Evolutionary conservation across 92 coral and sea anemone genomes (phyloP).

Genomic region (Nematostella vectensis): DNA sequence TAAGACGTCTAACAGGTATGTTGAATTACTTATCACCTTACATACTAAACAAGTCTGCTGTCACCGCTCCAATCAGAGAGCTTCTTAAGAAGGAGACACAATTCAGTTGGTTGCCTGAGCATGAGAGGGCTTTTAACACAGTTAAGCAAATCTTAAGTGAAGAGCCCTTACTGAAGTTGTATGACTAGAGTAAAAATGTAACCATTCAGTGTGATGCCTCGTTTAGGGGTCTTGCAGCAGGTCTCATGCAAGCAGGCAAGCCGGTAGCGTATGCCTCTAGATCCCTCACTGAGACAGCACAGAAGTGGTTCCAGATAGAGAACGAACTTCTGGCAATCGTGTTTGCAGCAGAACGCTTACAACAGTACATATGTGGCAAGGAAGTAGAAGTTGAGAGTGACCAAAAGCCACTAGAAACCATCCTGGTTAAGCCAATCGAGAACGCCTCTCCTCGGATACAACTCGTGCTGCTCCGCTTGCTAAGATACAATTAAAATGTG

Average conservation of each 20-base stretch:
- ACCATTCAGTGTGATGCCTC: constrained; percentile 18
- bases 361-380: constrained; percentile 12
- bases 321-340: constrained; percentile 19
- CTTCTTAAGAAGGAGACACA: constrained; percentile 6
- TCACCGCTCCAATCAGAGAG: constrained; percentile 11
- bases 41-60: constrained; percentile 9
- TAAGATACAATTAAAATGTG: constrained; percentile 13
- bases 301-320: constrained; percentile 19
- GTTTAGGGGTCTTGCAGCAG: constrained; percentile 1
- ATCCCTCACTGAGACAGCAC: background rate
- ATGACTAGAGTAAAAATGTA: background rate
- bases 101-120: constrained; percentile 10
- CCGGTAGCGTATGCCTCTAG: constrained; percentile 10
- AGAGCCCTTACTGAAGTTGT: constrained; percentile 5
- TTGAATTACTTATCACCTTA: constrained; percentile 12
- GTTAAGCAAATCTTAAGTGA: background rate
- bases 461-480: constrained; percentile 18
- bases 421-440: constrained; percentile 14
- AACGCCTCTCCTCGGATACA: constrained; percentile 23
- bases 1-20: constrained; percentile 6
- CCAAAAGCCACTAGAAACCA: constrained; percentile 28
- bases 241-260: background rate
- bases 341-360: constrained; percentile 17
- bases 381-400: constrained; percentile 22
- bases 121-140: constrained; percentile 3